Evolutionary conservation across 2,797 vertebrate genomes (phyloP).

Genomic region (Heterohyrax brucei): DNA sequence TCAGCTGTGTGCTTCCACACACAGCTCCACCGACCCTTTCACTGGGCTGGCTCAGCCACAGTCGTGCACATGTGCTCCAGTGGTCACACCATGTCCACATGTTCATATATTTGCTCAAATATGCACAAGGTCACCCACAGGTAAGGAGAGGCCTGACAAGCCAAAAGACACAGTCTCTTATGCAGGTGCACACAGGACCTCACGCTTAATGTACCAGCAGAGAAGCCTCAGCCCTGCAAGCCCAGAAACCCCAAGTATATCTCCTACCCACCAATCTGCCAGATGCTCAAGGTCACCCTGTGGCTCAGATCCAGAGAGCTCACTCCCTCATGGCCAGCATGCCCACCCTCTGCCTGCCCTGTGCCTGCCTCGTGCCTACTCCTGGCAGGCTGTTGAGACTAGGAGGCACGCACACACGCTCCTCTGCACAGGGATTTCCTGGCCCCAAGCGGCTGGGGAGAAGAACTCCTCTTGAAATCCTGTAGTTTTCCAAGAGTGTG

Average conservation of each 20-base stretch:
- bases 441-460: not conserved
- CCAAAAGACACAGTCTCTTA: fast-evolving
- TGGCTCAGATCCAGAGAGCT: not conserved
- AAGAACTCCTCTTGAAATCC: conserved; percentile 10
- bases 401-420: not conserved
- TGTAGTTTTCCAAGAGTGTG: not conserved
- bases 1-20: fast-evolving
- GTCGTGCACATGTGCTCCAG: fast-evolving
- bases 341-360: not conserved
- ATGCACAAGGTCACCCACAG: not conserved
- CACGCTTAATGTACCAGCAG: not conserved
- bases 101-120: not conserved
- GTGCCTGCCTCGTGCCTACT: not conserved
- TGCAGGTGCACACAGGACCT: not conserved
- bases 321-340: not conserved
- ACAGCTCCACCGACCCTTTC: not conserved
- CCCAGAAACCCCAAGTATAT: not conserved
- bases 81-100: fast-evolving
- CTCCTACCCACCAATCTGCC: not conserved
- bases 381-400: not conserved
- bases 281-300: fast-evolving
- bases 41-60: not conserved
- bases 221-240: not conserved
- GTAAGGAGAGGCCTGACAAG: not conserved
- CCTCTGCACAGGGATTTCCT: not conserved